Base-by-base conservation (phyloP, 2,113 vertebrate genomes). In the Tetrao urogallus region DNA sequence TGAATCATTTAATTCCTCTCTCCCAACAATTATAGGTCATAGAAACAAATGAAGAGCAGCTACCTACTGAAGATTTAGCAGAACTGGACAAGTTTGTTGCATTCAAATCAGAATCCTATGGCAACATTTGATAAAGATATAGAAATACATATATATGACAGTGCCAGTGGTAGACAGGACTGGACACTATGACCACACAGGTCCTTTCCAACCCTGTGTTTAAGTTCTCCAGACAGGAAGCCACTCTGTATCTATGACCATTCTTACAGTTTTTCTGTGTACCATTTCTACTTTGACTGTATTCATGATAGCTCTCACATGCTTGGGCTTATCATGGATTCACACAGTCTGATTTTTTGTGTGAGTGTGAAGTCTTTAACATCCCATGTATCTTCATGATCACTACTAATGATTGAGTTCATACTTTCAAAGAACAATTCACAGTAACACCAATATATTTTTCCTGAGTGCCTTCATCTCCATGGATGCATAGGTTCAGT, bases 401-500 rank as follows among this genome's bases (percentile, higher is more conserved):
- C 16, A 28, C 38, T 66, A 8, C 17, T 25, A 64, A 58, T 52
- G n/a, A 71, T 3, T 32, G 45, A 86, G 38, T 10, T 56, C 13
- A 2, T 71, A 25, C 34, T 57, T 88, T 42, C 27, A 52, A 77
- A 21, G 25, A 67, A 17, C 17, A 58, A 25, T 43, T 83, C 60
- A 32, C 14, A 77, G n/a, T 10, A 6, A 30, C 30, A 70, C 11
- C 2, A 47, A 70, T 40, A 16, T 57, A 28, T 30, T 92, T 82
- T 67, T 77, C n/a, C 76, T 17, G 6, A 73, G 36, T 10, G 8
- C 21, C 43, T 67, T 32, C 10, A 9, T 63, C 13, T 25, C 69
- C 42, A 13, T 42, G 43, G 24, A 22, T 80, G 17, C 25, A 21
- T 3, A 8, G 18, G 28, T 28, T 34, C 0, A 0, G 7, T 8